A percentile compares a stretch with the other conserved stretches of the same genome.
Conservation (phyloP, 2,113 vertebrate species). For the Pomatorhinus ruficollis region DNA sequence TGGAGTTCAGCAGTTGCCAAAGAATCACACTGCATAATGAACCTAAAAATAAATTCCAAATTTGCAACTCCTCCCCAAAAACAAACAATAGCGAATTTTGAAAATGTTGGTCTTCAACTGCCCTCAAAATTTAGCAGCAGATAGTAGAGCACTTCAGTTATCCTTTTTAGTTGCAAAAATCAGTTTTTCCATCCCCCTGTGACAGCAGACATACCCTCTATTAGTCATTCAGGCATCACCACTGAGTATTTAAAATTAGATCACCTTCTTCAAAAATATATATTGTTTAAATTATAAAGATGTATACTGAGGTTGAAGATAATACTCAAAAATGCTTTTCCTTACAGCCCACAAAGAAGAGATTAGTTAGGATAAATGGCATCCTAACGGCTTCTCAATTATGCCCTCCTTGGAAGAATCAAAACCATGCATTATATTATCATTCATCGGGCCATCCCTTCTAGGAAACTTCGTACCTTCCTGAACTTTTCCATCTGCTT, state of each 20-base stretch:
- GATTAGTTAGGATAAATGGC: slow-evolving; percentile 31
- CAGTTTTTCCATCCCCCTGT: not conserved
- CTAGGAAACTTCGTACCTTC: slow-evolving; percentile 81
- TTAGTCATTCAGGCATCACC: not conserved
- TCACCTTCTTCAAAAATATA: slow-evolving; percentile 8
- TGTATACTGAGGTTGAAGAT: slow-evolving; percentile 34
- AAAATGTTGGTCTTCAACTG: not conserved
- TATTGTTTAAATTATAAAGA: slow-evolving; percentile 30
- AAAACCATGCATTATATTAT: slow-evolving; percentile 14
- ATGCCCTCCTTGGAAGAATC: slow-evolving; percentile 13
- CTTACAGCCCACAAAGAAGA: slow-evolving; percentile 16
- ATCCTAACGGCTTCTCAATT: slow-evolving; percentile 44
- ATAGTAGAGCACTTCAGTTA: not conserved
- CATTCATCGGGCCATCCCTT: not conserved
- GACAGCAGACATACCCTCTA: not conserved
- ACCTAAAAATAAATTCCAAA: not conserved
- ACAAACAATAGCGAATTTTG: not conserved
- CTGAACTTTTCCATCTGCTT: slow-evolving; percentile 99
- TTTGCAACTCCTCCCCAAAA: not conserved
- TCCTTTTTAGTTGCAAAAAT: not conserved
- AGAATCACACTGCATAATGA: not conserved
- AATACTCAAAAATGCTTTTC: slow-evolving; percentile 23
- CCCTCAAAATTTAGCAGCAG: not conserved
- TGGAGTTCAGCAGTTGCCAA: not conserved
- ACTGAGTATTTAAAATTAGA: not conserved